These are phyloP conservation scores for Thalpophila matura DNA, from an alignment of 2,888 invertebrate genomes.

Conservation along the genomic window DNA sequence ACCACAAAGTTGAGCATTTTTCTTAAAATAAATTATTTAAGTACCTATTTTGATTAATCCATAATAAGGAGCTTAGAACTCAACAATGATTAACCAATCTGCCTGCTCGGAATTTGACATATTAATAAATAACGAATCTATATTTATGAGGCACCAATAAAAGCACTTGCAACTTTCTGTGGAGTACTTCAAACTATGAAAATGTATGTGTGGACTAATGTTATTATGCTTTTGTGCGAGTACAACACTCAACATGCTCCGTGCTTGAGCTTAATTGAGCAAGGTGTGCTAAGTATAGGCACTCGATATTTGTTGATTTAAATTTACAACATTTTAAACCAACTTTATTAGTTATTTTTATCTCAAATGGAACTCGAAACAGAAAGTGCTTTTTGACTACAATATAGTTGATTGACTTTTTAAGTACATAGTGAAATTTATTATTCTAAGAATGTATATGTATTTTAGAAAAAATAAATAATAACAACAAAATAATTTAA, in stretches of 20 bases:
- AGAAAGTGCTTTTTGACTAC: constrained; percentile 72
- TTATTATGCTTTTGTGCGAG: constrained; percentile 85
- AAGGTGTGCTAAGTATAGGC: constrained; percentile 66
- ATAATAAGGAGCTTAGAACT: constrained; percentile 52
- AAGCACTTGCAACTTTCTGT: constrained; percentile 77
- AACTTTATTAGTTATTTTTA: constrained; percentile 54
- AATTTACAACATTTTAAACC: constrained; percentile 56
- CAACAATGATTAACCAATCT: constrained; percentile 47
- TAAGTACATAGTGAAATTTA: constrained; percentile 76
- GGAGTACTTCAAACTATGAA: constrained; percentile 60
- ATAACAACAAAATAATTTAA: constrained; percentile 77
- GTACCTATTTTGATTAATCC: constrained; percentile 55
- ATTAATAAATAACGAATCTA: constrained; percentile 55
- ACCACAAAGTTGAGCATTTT: constrained; percentile 72
- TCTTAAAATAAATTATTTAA: constrained; percentile 64
- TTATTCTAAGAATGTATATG: constrained; percentile 65
- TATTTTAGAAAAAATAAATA: constrained; percentile 71
- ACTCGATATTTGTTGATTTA: constrained; percentile 52
- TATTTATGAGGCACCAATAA: constrained; percentile 75
- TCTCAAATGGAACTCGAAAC: constrained; percentile 65
- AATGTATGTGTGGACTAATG: constrained; percentile 60
- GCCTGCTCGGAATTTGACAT: constrained; percentile 44
- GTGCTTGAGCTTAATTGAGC: constrained; percentile 86
- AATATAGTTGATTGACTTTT: constrained; percentile 64
- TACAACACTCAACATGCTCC: constrained; percentile 72